Conservation (phyloP, 2,113 vertebrate genomes). For the Enhydra lutris region DNA sequence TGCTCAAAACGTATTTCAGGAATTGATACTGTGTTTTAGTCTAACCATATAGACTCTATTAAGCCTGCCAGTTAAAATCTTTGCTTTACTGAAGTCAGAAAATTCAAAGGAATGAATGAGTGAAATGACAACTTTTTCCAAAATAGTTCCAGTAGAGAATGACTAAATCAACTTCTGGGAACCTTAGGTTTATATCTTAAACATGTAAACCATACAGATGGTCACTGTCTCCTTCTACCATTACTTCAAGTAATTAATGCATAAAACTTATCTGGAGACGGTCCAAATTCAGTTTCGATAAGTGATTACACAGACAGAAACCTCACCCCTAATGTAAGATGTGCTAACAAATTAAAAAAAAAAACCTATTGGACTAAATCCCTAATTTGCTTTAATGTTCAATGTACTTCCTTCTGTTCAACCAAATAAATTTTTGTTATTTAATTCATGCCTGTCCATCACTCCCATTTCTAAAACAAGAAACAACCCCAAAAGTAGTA, state of each 20-base stretch:
- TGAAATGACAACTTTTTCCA: not conserved
- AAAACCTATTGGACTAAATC: not conserved
- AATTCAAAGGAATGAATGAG: not conserved
- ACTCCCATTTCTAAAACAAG: not conserved
- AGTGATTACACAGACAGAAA: slow-evolving; percentile 26
- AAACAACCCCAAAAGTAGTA: not conserved
- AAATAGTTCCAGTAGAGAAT: not conserved
- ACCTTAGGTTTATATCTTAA: not conserved
- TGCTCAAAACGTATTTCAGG: not conserved
- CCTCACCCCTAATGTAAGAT: not conserved
- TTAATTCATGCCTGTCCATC: not conserved
- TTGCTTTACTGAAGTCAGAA: slow-evolving; percentile 12
- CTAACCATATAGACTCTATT: not conserved
- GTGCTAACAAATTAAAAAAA: not conserved
- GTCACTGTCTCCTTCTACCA: not conserved
- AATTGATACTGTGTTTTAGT: not conserved
- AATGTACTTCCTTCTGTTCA: not conserved
- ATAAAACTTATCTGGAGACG: not conserved
- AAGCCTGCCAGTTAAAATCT: slow-evolving; percentile 1
- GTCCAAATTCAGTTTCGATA: not conserved
- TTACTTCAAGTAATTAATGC: not conserved
- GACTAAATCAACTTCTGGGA: not conserved
- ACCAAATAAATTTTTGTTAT: not conserved
- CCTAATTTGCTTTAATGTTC: slow-evolving; percentile 19
- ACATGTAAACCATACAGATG: not conserved